Conservation (phyloP, 2,888 invertebrate species). For the Gymnoscelis rufifasciata region DNA sequence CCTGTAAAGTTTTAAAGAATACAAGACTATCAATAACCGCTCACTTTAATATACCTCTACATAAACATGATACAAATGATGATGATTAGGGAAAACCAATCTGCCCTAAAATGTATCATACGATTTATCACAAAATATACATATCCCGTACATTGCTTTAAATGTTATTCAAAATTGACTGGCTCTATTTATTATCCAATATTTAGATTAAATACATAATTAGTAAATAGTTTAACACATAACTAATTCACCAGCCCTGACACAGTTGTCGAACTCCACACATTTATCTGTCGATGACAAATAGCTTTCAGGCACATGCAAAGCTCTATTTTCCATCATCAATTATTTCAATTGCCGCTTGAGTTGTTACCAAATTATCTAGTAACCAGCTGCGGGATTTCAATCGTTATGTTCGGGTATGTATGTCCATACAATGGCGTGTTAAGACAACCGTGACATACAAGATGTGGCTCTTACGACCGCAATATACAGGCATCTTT, state of each 20-base stretch:
- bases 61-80: too few species aligned
- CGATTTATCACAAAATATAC: too few species aligned
- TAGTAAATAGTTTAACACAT: too few species aligned
- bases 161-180: too few species aligned
- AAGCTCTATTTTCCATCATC: slow-evolving; percentile 19
- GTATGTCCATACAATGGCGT: slow-evolving; percentile 28
- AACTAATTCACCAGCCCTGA: slow-evolving; percentile 27
- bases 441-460: slow-evolving; percentile 27
- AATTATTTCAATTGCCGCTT: slow-evolving; percentile 9
- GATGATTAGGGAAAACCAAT: too few species aligned
- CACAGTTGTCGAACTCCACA: slow-evolving; percentile 30
- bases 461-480: slow-evolving; percentile 9
- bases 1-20: too few species aligned
- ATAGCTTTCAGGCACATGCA: not conserved
- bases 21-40: too few species aligned
- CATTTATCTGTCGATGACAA: slow-evolving; percentile 9
- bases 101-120: too few species aligned
- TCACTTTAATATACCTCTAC: too few species aligned
- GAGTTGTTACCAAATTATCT: slow-evolving; percentile 11
- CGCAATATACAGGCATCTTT: slow-evolving; percentile 8
- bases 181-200: too few species aligned
- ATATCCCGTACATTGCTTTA: too few species aligned
- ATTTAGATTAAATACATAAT: too few species aligned
- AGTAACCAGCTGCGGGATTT: slow-evolving; percentile 15
- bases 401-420: slow-evolving; percentile 21